phyloP scores from a whole-genome alignment of 1,140 invertebrate species.

The Nasonia longicornis region DNA sequence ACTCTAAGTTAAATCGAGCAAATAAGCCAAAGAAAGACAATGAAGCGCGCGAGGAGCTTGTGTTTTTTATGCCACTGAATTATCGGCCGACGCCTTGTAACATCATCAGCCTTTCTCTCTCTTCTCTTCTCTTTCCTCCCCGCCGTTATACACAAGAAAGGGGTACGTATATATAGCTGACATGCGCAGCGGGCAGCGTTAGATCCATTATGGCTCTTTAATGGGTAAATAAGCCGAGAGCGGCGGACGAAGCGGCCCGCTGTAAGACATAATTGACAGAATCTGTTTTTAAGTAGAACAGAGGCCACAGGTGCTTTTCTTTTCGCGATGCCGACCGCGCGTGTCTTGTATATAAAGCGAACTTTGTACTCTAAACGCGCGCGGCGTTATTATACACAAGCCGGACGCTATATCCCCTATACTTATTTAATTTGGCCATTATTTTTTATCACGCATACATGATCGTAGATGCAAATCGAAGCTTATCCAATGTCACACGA shows the following conservation, averaged over 20 bases:
- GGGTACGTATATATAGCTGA: not conserved
- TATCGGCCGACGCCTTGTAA: conserved; percentile 35
- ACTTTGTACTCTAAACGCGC: conserved; percentile 27
- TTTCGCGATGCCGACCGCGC: conserved; percentile 5
- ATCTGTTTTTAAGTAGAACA: conserved; percentile 41
- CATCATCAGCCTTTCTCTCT: not conserved
- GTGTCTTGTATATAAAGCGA: not conserved
- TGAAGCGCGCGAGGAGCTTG: not conserved
- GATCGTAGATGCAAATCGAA: not conserved
- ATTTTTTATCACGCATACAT: not conserved
- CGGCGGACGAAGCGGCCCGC: not conserved
- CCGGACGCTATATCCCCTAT: not conserved
- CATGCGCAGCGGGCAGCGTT: conserved; percentile 3
- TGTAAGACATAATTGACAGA: conserved; percentile 42
- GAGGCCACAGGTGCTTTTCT: conserved; percentile 30
- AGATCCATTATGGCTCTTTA: conserved; percentile 39
- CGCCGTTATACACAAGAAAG: not conserved
- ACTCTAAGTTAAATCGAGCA: not conserved
- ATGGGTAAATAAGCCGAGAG: conserved; percentile 39
- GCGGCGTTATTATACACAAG: not conserved
- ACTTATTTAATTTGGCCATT: conserved; percentile 26
- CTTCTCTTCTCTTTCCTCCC: not conserved
- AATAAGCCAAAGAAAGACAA: not conserved
- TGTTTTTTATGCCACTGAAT: conserved; percentile 40
- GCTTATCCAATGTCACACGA: not conserved